A percentile compares a stretch with the other conserved stretches of the same genome.
These are phyloP conservation scores for Microctonus aethiopoides DNA, from an alignment of 2,888 invertebrate species.

Conservation along the genomic window DNA sequence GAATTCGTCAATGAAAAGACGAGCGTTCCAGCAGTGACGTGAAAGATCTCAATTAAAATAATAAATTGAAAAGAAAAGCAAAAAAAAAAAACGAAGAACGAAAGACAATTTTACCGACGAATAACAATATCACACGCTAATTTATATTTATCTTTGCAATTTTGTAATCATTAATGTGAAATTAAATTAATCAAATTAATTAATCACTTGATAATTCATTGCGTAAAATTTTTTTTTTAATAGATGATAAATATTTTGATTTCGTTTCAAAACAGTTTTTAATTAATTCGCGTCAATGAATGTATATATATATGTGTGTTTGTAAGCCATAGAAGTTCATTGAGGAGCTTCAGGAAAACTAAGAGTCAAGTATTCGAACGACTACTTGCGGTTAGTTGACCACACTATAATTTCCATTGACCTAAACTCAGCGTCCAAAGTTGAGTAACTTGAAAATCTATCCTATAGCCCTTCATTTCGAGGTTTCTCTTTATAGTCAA, in stretches of 20 bases:
- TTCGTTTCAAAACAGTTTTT: no score
- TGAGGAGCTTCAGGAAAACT: slow-evolving; percentile 8
- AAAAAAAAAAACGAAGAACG: no score
- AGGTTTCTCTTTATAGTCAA: background rate
- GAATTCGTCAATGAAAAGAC: slow-evolving; percentile 6
- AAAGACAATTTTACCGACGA: background rate
- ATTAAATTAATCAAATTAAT: no score
- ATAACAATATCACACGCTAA: no score
- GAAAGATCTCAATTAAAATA: background rate
- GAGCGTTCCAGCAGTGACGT: background rate
- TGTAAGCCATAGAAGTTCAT: background rate
- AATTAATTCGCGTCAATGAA: no score
- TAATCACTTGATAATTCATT: no score
- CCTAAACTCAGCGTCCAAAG: slow-evolving; percentile 33
- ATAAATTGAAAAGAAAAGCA: background rate
- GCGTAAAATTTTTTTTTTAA: no score
- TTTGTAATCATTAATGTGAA: no score
- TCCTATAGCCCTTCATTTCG: background rate
- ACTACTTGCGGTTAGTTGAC: slow-evolving; percentile 56
- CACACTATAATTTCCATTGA: slow-evolving; percentile 51
- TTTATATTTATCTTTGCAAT: no score
- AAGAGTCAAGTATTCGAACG: slow-evolving; percentile 38
- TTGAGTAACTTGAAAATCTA: background rate
- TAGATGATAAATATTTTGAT: no score
- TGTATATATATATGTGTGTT: background rate